Evolutionary conservation across 1,140 invertebrate species (phyloP), one percentile per base, ranked within the genome.

Genomic region (Camponotus floridanus): DNA sequence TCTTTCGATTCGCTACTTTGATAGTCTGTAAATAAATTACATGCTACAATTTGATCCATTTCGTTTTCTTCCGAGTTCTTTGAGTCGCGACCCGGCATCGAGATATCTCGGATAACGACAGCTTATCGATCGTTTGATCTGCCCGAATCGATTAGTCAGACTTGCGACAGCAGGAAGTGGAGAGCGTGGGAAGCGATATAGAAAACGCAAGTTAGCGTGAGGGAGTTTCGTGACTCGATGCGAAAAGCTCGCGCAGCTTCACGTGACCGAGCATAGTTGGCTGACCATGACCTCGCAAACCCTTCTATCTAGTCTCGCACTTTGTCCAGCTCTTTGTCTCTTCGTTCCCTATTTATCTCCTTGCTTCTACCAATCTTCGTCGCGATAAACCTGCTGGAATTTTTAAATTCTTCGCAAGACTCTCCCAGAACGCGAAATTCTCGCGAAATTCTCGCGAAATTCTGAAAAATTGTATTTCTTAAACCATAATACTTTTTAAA

Each of bases 221-320:
- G 85, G 61, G 80, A 48, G 85, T 42, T 83, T 84, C 79, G 62
- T 84, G 61, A 42, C 85, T 67, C 45, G 15, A 9, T n/a, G 57
- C 48, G 79, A 86, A 86, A 86, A 86, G 79, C 85, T 86, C 85
- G 51, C 48, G 68, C 61, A 15, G 39, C 51, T 86, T 86, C 59
- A 70, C 51, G 76, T 86, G 84, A 79, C 83, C 83, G 51, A 65
- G 76, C 84, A 64, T 59, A 73, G 70, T 59, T 21, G 79, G 45
- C 65, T 65, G 85, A 86, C 85, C 85, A 73, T 86, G 85, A 86
- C 85, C 85, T 86, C 76, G 57, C 42, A 51, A 67, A 86, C 85
- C 85, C 59, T 71, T 79, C 45, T 85, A 64, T 68, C 81, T 65
- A 61, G 59, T 78, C 76, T 59, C 51, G 21, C 33, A 59, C 33